Conservation (phyloP, 2,888 invertebrate species). For the Aplocera efformata region DNA sequence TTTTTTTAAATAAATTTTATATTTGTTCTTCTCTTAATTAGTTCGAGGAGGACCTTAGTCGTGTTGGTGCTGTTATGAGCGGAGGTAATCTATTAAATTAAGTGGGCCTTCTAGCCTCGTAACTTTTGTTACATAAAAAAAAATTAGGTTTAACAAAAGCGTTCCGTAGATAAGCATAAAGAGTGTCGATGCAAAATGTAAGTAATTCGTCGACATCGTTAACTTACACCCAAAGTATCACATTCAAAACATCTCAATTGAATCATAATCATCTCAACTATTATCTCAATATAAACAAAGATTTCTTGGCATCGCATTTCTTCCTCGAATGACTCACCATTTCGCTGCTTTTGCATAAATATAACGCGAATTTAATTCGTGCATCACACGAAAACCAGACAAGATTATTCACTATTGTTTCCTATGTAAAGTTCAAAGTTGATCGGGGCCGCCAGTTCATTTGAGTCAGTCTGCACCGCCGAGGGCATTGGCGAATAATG, state of each 20-base stretch:
- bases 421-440: slow-evolving; percentile 6
- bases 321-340: slow-evolving; percentile 63
- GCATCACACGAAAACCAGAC: slow-evolving; percentile 12
- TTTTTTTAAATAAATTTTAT: too few species aligned
- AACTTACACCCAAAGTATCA: slow-evolving; percentile 6
- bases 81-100: too few species aligned
- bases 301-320: slow-evolving; percentile 47
- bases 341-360: slow-evolving; percentile 30
- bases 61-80: too few species aligned
- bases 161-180: too few species aligned
- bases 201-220: too few species aligned
- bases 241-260: slow-evolving; percentile 16
- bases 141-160: too few species aligned
- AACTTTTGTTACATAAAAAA: too few species aligned
- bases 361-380: slow-evolving; percentile 29
- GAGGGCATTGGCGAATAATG: slow-evolving; percentile 7
- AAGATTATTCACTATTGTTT: slow-evolving; percentile 11
- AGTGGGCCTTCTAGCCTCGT: too few species aligned
- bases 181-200: too few species aligned
- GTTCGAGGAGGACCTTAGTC: too few species aligned
- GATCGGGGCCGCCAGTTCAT: slow-evolving; percentile 2
- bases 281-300: slow-evolving; percentile 27
- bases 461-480: slow-evolving; percentile 19
- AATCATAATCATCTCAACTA: slow-evolving; percentile 15
- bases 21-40: too few species aligned